phyloP scores from a whole-genome alignment of 1,140 invertebrate species.

The Apis florea region DNA sequence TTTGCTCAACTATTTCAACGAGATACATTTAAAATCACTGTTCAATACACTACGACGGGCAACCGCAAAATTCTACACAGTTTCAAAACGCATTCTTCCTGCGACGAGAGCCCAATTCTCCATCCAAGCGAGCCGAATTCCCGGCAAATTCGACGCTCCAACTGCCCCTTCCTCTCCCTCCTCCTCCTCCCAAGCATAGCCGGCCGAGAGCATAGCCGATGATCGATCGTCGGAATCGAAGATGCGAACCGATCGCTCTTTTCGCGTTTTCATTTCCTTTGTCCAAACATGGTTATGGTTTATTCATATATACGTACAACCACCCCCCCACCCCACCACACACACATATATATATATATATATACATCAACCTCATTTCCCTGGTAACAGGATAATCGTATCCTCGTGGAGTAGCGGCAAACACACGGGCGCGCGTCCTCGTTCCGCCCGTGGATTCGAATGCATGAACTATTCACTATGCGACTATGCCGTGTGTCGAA shows the following conservation, averaged over 20 bases:
- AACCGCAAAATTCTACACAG: too few relatives aligned
- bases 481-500: conserved; percentile 65
- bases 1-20: too few relatives aligned
- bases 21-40: too few relatives aligned
- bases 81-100: not conserved
- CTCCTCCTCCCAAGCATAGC: too few relatives aligned
- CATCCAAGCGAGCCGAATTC: not conserved
- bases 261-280: conserved; percentile 56
- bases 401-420: conserved; percentile 63
- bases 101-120: not conserved
- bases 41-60: too few relatives aligned
- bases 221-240: conserved; percentile 7
- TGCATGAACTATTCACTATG: conserved; percentile 73
- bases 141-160: not conserved
- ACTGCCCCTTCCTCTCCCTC: too few relatives aligned
- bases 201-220: not conserved
- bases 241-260: conserved; percentile 41
- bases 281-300: conserved; percentile 60
- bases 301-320: too few relatives aligned
- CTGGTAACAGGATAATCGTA: conserved; percentile 75
- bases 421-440: conserved; percentile 50
- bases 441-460: conserved; percentile 46
- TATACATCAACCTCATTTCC: conserved; percentile 70
- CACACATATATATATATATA: not conserved
- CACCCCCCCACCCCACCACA: too few relatives aligned